phyloP scores from a whole-genome alignment of 2,797 vertebrate species.

The Muraenolepis orangiensis region DNA sequence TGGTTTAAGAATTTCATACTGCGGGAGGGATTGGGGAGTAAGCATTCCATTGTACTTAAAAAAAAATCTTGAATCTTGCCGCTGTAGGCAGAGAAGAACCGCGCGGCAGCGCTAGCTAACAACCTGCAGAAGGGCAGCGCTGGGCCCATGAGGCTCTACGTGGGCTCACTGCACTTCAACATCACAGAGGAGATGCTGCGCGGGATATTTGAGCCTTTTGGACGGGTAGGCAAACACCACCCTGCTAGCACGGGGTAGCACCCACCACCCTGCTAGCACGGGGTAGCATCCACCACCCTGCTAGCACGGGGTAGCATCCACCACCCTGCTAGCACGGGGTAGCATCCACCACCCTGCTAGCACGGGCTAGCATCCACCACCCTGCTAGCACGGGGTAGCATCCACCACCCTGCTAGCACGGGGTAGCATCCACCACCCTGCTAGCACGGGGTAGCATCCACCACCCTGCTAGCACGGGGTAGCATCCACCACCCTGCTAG shows the following conservation, averaged over 20 bases:
- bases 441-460: too few relatives aligned
- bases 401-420: neutral
- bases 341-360: neutral
- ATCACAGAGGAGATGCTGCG: constrained; percentile 98
- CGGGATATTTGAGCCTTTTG: constrained; percentile 96
- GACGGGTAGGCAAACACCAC: constrained; percentile 73
- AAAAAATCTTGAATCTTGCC: too few relatives aligned
- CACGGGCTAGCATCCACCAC: neutral
- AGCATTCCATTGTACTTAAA: too few relatives aligned
- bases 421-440: neutral
- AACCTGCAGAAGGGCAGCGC: constrained; percentile 88
- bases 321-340: neutral
- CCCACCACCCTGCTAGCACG: neutral
- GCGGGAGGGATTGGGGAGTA: too few relatives aligned
- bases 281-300: neutral
- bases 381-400: neutral
- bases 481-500: too few relatives aligned
- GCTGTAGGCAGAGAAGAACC: constrained; percentile 93
- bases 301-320: neutral
- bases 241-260: neutral
- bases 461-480: too few relatives aligned
- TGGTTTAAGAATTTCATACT: too few relatives aligned
- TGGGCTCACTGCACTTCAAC: constrained; percentile 95
- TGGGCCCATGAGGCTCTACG: constrained; percentile 95
- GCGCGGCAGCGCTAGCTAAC: constrained; percentile 92